Evolutionary conservation across 2,888 invertebrate genomes (phyloP), one percentile per base, ranked within the genome.

Genomic region (Acrobasis consociella): DNA sequence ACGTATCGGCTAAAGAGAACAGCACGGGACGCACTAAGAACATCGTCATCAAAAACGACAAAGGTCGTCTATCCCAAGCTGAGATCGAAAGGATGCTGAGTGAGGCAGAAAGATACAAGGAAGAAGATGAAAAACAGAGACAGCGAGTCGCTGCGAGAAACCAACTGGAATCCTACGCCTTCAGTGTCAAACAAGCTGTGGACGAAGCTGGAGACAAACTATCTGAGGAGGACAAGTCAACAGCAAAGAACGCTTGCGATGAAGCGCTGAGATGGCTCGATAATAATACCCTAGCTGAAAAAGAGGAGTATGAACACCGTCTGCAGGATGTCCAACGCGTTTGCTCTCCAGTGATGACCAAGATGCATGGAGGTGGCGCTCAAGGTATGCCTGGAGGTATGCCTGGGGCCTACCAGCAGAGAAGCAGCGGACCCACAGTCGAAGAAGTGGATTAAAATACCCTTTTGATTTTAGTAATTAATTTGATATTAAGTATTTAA

Each of bases 21-120:
- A 88, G 92, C 64, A 89, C 93, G 0, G 93, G 91, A 53, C 95
- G 95, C 67, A 93, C 93, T 16, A 95, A 94, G 77, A 94, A 94
- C 71, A 96, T 96, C 66, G 95, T 94, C 49, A 96, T 96, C 67
- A 95, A 95, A 72, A 96, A 96, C 81, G 95, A 96, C 84, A 95
- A 95, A 75, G 95, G 96, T 0, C 91, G 96, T 10, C 85, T 96
- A 52, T 95, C 95, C n/a, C 95, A 95, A 75, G 94, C 94, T 39
- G 96, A 96, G 76, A 96, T 96, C 66, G 95, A 96, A 62, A 89
- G 94, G 65, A 96, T 95, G 95, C 82, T 95, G 49, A 79, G 88
- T 13, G 95, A 95, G 62, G 95, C 95, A 0, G 95, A 95, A 71
- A 89, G 87, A 63, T 95, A 94, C 79, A 91, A 93, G 49, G 94